Evolutionary conservation across 2,797 vertebrate species (phyloP).

Genomic region (Myotis pilosus): DNA sequence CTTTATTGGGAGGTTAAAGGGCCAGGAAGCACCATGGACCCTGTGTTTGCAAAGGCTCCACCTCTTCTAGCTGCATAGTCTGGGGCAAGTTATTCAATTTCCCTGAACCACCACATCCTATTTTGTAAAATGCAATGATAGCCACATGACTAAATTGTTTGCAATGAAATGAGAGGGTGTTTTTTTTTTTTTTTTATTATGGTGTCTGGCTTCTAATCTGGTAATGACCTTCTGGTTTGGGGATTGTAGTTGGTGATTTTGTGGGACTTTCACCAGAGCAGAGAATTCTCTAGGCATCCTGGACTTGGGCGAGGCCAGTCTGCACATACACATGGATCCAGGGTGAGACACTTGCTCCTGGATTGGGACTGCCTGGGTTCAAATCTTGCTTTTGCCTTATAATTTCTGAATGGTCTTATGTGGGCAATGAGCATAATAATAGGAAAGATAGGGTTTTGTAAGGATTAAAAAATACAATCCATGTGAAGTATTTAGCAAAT

Average conservation of each 20-base stretch:
- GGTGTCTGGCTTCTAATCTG: not conserved
- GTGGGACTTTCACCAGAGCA: not conserved
- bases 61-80: not conserved
- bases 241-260: not conserved
- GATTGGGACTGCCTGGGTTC: not conserved
- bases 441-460: not conserved
- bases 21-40: not conserved
- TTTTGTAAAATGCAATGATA: not conserved
- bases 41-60: not conserved
- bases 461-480: slow-evolving; percentile 4
- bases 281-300: not conserved
- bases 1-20: not conserved
- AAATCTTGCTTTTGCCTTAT: not conserved
- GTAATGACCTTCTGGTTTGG: not conserved
- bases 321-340: accelerated
- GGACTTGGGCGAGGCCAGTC: not conserved
- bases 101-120: not conserved
- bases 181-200: not conserved
- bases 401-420: not conserved
- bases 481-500: not conserved
- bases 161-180: not conserved
- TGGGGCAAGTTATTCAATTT: not conserved
- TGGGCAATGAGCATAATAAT: not conserved
- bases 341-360: accelerated
- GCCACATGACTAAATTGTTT: too few relatives aligned